Percentiles rank a stretch among this genome's conserved stretches.
phyloP scores from a whole-genome alignment of 2,797 vertebrate genomes.

The Periophthalmus magnuspinnatus region DNA sequence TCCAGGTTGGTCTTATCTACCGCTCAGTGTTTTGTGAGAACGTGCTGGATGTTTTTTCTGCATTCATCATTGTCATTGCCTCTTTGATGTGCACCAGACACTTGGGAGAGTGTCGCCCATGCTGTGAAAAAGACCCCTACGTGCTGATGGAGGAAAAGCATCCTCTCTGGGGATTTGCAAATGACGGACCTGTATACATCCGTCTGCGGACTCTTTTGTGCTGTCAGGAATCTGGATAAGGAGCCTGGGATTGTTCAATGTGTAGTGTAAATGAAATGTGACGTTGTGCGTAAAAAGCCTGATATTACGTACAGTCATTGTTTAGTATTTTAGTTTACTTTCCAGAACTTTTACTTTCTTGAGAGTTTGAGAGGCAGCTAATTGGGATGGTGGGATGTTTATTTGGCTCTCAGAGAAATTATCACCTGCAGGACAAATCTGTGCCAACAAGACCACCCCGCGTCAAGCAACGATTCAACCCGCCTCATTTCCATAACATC shows the following conservation, averaged over 20 bases:
- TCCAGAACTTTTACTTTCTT: slow-evolving; percentile 33
- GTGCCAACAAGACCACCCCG: slow-evolving; percentile 55
- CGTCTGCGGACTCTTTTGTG: slow-evolving; percentile 64
- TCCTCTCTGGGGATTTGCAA: slow-evolving; percentile 72
- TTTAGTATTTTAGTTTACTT: background rate
- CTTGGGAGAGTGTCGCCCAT: slow-evolving; percentile 69
- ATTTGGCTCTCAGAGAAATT: slow-evolving; percentile 74
- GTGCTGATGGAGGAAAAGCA: slow-evolving; percentile 81
- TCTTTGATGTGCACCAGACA: slow-evolving; percentile 82
- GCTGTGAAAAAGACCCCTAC: slow-evolving; percentile 72
- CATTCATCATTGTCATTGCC: slow-evolving; percentile 80
- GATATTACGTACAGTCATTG: background rate
- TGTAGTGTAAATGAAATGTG: background rate
- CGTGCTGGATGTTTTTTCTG: slow-evolving; percentile 66
- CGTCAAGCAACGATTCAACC: slow-evolving; percentile 61
- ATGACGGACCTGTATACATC: slow-evolving; percentile 62
- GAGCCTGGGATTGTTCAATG: slow-evolving; percentile 32
- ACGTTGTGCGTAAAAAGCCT: background rate
- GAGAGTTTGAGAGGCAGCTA: slow-evolving; percentile 36
- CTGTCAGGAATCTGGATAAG: slow-evolving; percentile 45
- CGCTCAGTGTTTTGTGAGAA: slow-evolving; percentile 58
- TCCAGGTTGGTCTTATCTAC: slow-evolving; percentile 53
- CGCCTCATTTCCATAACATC: slow-evolving; percentile 72
- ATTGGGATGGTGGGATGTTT: slow-evolving; percentile 74
- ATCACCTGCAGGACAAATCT: slow-evolving; percentile 73